These are phyloP conservation scores for Ranitomeya imitator DNA, from an alignment of 2,113 vertebrate genomes.

Conservation along the genomic window DNA sequence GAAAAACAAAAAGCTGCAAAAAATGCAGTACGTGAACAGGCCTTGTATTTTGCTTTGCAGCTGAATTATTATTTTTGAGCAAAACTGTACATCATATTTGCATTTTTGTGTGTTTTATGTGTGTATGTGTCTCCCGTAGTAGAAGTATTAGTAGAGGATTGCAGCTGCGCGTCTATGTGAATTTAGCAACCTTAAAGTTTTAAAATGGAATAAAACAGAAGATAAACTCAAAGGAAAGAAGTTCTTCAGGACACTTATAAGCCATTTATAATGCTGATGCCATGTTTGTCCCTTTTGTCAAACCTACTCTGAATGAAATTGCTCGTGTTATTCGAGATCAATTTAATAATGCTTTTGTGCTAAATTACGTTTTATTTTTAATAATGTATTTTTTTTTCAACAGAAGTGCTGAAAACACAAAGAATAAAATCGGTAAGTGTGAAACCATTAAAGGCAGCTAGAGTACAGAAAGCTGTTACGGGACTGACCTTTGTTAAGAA, in stretches of 20 bases:
- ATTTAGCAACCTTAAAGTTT: conserved; percentile 37
- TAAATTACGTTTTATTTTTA: conserved; percentile 49
- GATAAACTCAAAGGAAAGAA: conserved; percentile 29
- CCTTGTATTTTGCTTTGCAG: too few species aligned
- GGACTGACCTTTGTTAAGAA: conserved; percentile 43
- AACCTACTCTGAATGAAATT: conserved; percentile 49
- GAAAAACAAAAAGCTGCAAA: too few species aligned
- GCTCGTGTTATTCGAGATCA: not conserved
- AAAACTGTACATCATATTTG: too few species aligned
- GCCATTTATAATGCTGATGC: conserved; percentile 53
- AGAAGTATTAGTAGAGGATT: not conserved
- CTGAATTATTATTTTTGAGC: too few species aligned
- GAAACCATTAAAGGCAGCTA: conserved; percentile 43
- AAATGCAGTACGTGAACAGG: too few species aligned
- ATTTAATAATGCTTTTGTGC: conserved; percentile 56
- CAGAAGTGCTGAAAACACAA: conserved; percentile 47
- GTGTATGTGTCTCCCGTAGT: too few species aligned
- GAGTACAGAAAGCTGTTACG: conserved; percentile 37
- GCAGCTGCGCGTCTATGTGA: not conserved
- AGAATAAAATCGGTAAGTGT: conserved; percentile 30
- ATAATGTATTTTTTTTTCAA: conserved; percentile 51
- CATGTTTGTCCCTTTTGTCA: conserved; percentile 38
- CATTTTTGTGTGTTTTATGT: too few species aligned
- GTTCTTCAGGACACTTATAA: conserved; percentile 42
- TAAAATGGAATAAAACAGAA: conserved; percentile 33